Percentiles rank a stretch among this genome's conserved stretches.
Conservation (phyloP, 2,797 vertebrate species). For the Sebastes nivosus region DNA sequence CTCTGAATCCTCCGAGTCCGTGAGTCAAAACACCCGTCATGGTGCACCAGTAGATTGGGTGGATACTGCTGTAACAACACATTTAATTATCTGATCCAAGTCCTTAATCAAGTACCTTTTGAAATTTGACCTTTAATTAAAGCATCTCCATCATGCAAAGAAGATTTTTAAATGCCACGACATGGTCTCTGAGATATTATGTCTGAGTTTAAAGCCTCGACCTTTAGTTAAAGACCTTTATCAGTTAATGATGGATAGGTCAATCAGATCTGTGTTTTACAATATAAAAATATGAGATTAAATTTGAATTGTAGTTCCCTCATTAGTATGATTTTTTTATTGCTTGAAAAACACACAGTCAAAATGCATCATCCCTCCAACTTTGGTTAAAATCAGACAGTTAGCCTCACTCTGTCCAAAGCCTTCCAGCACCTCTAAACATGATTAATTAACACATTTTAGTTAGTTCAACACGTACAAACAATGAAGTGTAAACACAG, state of each 20-base stretch:
- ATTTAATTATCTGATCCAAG: background rate
- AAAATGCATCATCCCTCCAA: background rate
- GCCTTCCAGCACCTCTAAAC: background rate
- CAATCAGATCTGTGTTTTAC: background rate
- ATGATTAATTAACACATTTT: background rate
- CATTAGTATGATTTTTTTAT: background rate
- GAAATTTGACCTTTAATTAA: conserved; percentile 30
- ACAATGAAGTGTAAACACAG: too few species aligned
- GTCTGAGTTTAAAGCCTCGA: conserved; percentile 5
- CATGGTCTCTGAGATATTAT: background rate
- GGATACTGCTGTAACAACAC: background rate
- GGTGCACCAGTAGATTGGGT: background rate
- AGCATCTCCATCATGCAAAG: conserved; percentile 13
- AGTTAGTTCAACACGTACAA: background rate
- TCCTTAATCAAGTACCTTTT: conserved; percentile 12
- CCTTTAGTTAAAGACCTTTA: conserved; percentile 18
- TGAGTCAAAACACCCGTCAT: conserved; percentile 77
- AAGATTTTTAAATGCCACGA: conserved; percentile 4
- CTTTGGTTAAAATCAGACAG: background rate
- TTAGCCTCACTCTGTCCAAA: background rate
- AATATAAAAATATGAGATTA: background rate
- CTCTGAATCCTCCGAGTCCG: conserved; percentile 80
- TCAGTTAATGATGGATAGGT: background rate
- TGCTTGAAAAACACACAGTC: background rate
- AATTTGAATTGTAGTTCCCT: background rate